These are phyloP conservation scores for Trissolcus japonicus DNA, from an alignment of 2,888 invertebrate species.

Conservation along the genomic window DNA sequence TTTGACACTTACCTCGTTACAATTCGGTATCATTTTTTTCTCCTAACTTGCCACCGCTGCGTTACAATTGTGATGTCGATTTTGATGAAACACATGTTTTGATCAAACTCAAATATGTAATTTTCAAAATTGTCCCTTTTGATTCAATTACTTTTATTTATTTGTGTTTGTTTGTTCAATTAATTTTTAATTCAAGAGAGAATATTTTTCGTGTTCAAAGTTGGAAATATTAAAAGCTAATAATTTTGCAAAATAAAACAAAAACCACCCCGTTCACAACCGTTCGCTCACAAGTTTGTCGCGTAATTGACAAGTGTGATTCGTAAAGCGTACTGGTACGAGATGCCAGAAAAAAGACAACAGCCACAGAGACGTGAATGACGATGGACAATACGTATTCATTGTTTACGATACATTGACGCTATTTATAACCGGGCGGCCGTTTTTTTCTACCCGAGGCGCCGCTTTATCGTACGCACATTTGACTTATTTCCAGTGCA, in stretches of 20 bases:
- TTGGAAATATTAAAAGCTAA: neutral
- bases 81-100: too few relatives aligned
- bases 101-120: too few relatives aligned
- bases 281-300: neutral
- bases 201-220: neutral
- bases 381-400: constrained; percentile 33
- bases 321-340: constrained; percentile 1
- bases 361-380: constrained; percentile 18
- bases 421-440: constrained; percentile 37
- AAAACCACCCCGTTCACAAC: neutral
- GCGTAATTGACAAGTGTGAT: constrained; percentile 1
- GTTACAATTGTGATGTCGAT: too few relatives aligned
- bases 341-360: constrained; percentile 20
- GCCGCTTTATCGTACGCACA: constrained; percentile 31
- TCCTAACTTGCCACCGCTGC: too few relatives aligned
- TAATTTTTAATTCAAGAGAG: too few relatives aligned
- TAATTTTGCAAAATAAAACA: neutral
- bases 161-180: too few relatives aligned
- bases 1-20: neutral
- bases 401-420: constrained; percentile 31
- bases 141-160: too few relatives aligned
- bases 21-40: too few relatives aligned
- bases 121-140: too few relatives aligned
- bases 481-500: constrained; percentile 49
- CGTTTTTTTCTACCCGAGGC: constrained; percentile 33